Conservation (phyloP, 30 jellyfish, hydroid and myxozoan genomes). For the Chrysaora quinquecirrha region DNA sequence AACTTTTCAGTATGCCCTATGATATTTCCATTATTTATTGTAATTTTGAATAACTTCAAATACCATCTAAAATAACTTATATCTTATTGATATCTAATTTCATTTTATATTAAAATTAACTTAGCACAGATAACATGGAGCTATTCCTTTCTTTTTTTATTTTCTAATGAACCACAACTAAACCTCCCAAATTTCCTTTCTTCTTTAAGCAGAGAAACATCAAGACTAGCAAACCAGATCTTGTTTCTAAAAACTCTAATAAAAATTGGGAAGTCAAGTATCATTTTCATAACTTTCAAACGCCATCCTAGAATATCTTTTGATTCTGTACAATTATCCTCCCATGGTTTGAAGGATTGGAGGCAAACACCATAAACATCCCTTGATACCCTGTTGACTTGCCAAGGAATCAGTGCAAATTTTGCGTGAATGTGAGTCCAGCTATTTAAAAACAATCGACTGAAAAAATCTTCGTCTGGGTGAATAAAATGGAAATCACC, state of each 20-base stretch:
- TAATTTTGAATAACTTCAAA: no score
- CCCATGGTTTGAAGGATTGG: conserved; percentile 51
- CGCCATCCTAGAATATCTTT: conserved; percentile 47
- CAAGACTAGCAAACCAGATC: conserved; percentile 20
- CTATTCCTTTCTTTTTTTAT: no score
- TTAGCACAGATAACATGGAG: no score
- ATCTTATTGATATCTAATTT: no score
- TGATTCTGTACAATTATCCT: conserved; percentile 31
- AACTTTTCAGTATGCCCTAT: no score
- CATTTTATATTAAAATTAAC: no score
- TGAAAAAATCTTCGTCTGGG: conserved; percentile 63
- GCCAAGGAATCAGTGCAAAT: conserved; percentile 69
- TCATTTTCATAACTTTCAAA: conserved; percentile 28
- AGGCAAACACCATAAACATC: conserved; percentile 42
- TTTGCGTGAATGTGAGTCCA: conserved; percentile 75
- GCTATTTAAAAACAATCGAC: conserved; percentile 18
- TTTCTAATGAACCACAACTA: no score
- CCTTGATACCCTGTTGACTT: conserved; percentile 4
- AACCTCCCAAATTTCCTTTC: no score
- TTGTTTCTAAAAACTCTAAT: background rate
- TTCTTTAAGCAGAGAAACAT: no score
- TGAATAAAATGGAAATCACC: conserved; percentile 19
- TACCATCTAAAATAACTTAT: no score
- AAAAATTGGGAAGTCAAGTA: conserved; percentile 23
- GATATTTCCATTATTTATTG: no score